phyloP scores from a whole-genome alignment of 1,140 invertebrate species.

The Dryas iulia region DNA sequence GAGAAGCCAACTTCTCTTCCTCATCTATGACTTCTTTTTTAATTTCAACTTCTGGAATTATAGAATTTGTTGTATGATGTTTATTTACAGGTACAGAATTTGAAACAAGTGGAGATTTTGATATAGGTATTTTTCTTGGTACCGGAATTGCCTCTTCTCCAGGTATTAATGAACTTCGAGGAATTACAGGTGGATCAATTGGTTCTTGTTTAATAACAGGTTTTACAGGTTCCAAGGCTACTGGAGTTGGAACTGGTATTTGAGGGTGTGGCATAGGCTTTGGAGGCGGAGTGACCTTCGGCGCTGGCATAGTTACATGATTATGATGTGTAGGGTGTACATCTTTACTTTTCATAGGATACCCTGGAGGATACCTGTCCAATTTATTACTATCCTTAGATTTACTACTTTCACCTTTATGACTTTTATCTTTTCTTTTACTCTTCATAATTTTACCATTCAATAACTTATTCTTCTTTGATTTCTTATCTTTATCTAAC shows the following conservation, averaged over 20 bases:
- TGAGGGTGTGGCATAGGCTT: constrained; percentile 36
- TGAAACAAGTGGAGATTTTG: constrained; percentile 66
- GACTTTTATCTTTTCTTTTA: constrained; percentile 85
- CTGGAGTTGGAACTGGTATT: constrained; percentile 30
- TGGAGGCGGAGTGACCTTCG: constrained; percentile 39
- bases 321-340: constrained; percentile 70
- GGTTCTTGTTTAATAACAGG: constrained; percentile 72
- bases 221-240: constrained; percentile 44
- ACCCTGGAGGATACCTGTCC: constrained; percentile 68
- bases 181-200: constrained; percentile 38
- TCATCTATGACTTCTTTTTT: constrained; percentile 80
- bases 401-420: constrained; percentile 80
- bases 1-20: constrained; percentile 86
- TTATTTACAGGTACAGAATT: constrained; percentile 67
- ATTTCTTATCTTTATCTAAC: constrained; percentile 82
- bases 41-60: constrained; percentile 67
- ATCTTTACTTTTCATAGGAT: constrained; percentile 65
- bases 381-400: constrained; percentile 75
- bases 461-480: constrained; percentile 82
- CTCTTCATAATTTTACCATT: constrained; percentile 83
- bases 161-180: constrained; percentile 36
- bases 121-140: constrained; percentile 72
- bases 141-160: constrained; percentile 70
- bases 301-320: constrained; percentile 65
- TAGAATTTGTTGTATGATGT: constrained; percentile 65